Conservation (phyloP, 2,888 invertebrate genomes). For the Torymus auratus region DNA sequence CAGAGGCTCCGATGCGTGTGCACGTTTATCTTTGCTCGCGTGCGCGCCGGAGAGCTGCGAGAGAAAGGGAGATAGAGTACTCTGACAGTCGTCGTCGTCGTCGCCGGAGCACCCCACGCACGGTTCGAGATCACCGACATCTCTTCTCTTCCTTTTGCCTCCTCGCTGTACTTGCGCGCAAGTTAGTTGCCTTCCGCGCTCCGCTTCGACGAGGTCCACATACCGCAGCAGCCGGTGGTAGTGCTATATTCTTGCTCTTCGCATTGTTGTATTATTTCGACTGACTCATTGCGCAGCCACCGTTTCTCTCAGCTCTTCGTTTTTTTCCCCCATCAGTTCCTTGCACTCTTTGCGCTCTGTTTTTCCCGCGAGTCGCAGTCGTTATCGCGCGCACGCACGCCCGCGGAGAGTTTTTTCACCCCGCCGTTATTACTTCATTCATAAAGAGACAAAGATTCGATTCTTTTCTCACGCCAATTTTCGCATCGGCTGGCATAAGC, state of each 20-base stretch:
- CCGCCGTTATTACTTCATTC: slow-evolving; percentile 4
- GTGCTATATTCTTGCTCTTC: background rate
- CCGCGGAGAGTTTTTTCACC: background rate
- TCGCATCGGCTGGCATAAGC: background rate
- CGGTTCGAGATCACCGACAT: slow-evolving; percentile 54
- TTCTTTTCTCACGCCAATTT: background rate
- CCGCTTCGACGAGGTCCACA: slow-evolving; percentile 16
- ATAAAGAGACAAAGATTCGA: slow-evolving; percentile 26
- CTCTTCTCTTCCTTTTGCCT: slow-evolving; percentile 51
- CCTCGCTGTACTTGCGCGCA: background rate
- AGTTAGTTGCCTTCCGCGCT: slow-evolving; percentile 47
- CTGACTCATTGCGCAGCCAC: no score
- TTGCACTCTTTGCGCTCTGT: slow-evolving; percentile 7
- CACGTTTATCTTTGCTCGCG: slow-evolving; percentile 34
- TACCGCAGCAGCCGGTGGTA: background rate
- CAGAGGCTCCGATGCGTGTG: background rate
- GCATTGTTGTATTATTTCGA: background rate
- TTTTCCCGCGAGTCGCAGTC: background rate
- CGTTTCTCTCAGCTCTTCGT: background rate
- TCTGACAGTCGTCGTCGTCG: slow-evolving; percentile 43
- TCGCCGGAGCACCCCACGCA: slow-evolving; percentile 63
- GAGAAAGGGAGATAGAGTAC: background rate
- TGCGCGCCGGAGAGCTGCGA: slow-evolving; percentile 33
- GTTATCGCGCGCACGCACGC: slow-evolving; percentile 9
- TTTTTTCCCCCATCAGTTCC: background rate